Evolutionary conservation across 2,113 vertebrate genomes (phyloP).

Genomic region (Oxyura jamaicensis): DNA sequence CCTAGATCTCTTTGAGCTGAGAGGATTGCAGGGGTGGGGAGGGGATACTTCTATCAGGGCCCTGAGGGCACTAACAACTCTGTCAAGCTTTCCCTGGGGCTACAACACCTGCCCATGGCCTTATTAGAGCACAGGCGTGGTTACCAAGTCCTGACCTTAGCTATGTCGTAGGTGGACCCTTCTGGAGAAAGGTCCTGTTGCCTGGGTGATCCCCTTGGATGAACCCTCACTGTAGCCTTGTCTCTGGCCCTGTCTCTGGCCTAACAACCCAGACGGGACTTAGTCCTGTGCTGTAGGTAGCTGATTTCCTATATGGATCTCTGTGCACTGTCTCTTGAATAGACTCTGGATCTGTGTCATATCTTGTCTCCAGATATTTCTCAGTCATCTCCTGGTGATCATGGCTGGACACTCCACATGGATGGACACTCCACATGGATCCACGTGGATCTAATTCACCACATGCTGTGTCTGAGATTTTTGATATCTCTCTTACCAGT

Average conservation of each 20-base stretch:
- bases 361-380: neutral
- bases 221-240: neutral
- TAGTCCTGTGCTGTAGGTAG: neutral
- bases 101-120: neutral
- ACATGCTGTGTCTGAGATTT: neutral
- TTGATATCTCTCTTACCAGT: no score
- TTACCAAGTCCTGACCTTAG: neutral
- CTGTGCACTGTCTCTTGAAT: neutral
- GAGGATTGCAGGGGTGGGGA: neutral
- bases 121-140: no score
- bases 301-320: neutral
- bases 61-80: neutral
- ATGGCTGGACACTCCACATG: neutral
- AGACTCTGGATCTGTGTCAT: neutral
- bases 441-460: no score
- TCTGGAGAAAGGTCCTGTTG: neutral
- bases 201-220: neutral
- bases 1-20: neutral
- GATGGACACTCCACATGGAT: neutral
- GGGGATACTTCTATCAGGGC: fast-evolving
- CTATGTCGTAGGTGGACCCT: neutral
- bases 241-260: neutral
- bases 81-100: neutral
- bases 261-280: neutral
- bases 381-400: neutral